These are phyloP conservation scores for Anoura caudifer DNA, from an alignment of 2,113 vertebrate genomes.

Conservation along the genomic window DNA sequence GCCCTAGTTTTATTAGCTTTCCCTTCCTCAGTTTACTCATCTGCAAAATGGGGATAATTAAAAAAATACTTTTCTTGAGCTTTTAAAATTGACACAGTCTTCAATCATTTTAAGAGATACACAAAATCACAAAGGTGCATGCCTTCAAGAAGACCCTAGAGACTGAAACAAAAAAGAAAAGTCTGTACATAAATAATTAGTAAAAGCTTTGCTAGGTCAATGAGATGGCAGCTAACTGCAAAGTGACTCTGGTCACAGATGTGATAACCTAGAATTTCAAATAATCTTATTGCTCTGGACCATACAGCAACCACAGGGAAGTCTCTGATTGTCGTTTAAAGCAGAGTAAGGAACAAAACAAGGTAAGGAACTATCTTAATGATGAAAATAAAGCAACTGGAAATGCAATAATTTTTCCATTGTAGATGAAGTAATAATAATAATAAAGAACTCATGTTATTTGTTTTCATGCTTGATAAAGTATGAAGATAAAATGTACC, in stretches of 20 bases:
- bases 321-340: background rate
- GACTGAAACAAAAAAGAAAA: background rate
- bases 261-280: background rate
- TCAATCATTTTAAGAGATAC: background rate
- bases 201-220: background rate
- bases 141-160: background rate
- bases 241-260: background rate
- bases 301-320: background rate
- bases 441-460: background rate
- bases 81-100: background rate
- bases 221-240: background rate
- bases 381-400: background rate
- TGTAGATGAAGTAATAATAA: background rate
- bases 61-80: background rate
- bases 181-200: background rate
- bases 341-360: background rate
- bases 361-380: background rate
- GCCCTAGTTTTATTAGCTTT: background rate
- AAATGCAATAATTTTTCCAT: background rate
- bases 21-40: background rate
- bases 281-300: background rate
- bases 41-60: background rate
- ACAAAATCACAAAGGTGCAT: background rate
- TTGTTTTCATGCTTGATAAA: background rate
- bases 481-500: background rate